Conservation (phyloP, 2,888 invertebrate species). For the Nowickia ferox region DNA sequence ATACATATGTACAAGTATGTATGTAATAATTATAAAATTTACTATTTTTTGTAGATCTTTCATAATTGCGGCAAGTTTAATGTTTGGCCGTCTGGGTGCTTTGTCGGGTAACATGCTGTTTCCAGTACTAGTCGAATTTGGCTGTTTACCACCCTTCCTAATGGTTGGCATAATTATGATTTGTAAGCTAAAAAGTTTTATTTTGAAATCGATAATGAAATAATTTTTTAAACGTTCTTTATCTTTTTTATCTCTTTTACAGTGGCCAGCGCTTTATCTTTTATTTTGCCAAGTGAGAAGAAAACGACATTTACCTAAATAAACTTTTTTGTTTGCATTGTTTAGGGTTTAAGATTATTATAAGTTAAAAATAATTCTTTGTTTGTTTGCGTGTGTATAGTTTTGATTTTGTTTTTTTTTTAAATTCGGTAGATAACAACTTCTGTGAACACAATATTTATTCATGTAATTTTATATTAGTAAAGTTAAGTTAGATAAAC, state of each 20-base stretch:
- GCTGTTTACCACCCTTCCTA: slow-evolving; percentile 89
- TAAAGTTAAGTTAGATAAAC: slow-evolving; percentile 12
- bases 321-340: background rate
- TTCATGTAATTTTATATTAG: slow-evolving; percentile 2
- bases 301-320: slow-evolving; percentile 74
- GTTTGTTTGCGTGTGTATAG: background rate
- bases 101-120: slow-evolving; percentile 89
- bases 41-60: slow-evolving; percentile 85
- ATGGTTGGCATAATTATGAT: slow-evolving; percentile 86
- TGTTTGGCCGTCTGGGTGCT: slow-evolving; percentile 89
- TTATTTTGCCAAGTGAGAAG: slow-evolving; percentile 76
- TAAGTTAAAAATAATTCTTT: background rate
- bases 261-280: slow-evolving; percentile 77
- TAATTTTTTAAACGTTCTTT: background rate
- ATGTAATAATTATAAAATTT: background rate
- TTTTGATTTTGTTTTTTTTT: too few relatives aligned
- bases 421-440: slow-evolving; percentile 17
- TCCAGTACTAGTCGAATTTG: slow-evolving; percentile 87
- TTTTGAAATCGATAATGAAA: background rate
- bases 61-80: slow-evolving; percentile 88
- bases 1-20: too few relatives aligned
- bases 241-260: slow-evolving; percentile 43
- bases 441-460: background rate
- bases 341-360: background rate
- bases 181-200: slow-evolving; percentile 46